Conservation (phyloP, 2,888 invertebrate genomes). For the Chydorus sphaericus region DNA sequence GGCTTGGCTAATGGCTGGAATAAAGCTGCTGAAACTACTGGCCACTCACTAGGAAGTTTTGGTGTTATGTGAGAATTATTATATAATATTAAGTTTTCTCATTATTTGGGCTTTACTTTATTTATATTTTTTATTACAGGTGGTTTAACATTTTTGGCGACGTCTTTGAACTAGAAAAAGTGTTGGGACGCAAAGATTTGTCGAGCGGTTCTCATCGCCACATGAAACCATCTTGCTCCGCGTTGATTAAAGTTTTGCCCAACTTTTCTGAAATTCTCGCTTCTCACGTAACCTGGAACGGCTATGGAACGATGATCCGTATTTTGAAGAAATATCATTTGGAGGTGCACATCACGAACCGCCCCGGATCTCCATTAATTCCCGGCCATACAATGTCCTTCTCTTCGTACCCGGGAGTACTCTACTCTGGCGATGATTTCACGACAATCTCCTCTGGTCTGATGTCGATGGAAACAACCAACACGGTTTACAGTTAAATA, state of each 20-base stretch:
- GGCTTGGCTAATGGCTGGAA: constrained; percentile 63
- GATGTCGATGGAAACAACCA: constrained; percentile 58
- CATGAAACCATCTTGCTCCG: constrained; percentile 46
- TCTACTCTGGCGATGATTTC: constrained; percentile 70
- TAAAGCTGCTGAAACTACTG: constrained; percentile 47
- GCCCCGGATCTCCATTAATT: constrained; percentile 31
- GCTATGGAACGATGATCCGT: constrained; percentile 62
- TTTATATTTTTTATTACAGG: too few species aligned
- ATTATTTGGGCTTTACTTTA: too few species aligned
- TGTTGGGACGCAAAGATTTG: constrained; percentile 22
- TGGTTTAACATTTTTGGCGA: constrained; percentile 64
- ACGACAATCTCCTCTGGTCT: constrained; percentile 49
- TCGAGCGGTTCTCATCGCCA: neutral
- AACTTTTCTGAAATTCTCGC: constrained; percentile 45
- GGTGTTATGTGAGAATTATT: too few species aligned
- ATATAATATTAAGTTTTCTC: too few species aligned
- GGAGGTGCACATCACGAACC: constrained; percentile 45
- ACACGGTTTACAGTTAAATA: too few species aligned
- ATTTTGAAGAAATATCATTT: constrained; percentile 73
- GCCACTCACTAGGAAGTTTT: constrained; percentile 24
- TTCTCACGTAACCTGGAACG: constrained; percentile 61
- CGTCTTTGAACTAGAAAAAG: constrained; percentile 45
- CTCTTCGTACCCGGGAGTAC: constrained; percentile 70
- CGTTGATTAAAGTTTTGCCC: constrained; percentile 46
- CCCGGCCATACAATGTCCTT: constrained; percentile 56